Base-by-base conservation (phyloP, 1,140 invertebrate species). In the Sipha flava region DNA sequence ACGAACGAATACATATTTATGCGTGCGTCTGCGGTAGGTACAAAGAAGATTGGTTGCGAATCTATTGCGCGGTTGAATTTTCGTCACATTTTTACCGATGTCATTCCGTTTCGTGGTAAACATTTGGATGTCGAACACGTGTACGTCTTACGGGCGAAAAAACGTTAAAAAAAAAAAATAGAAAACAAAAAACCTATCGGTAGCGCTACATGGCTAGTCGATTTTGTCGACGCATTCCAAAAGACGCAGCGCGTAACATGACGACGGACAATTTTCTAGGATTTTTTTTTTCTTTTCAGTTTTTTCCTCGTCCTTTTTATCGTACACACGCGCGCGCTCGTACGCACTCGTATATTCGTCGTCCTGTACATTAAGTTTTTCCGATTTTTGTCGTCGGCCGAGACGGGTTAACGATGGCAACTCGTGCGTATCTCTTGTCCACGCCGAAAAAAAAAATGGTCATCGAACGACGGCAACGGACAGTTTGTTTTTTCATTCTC, bases 351-450 rank as follows among this genome's bases (percentile, higher is more conserved):
- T 62, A 5, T 59, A 9, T 34, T 10, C 23, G 23, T 57, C 7
- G 49, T 26, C 16, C 31, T 59, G 21, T 66, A 43, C 9, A n/a
- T 12, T 43, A 43, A 10, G 72, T 75, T 77, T 77, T 77, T 77
- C 73, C 43, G 73, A 77, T 77, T 59, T 77, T 77, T 59, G 73
- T 59, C 72, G 47, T 31, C 26, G 45, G 72, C 49, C 72, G n/a
- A 66, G 34, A 66, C 31, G n/a, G 73, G 73, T 77, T 77, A 77
- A 77, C 52, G 52, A 59, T 52, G 34, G n/a, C 7, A 59, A 77
- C 52, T 77, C 73, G 73, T 77, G 73, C 73, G 73, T 77, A 77
- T 59, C 73, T 77, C 21, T 3, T 54, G 37, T 47, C 37, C 40
- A 21, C n/a, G 31, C 21, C 52, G 49, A n/a, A 18, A 73, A 75